Evolutionary conservation across 2,113 vertebrate genomes (phyloP), one percentile per base, ranked within the genome.

Genomic region (Elachura formosa): DNA sequence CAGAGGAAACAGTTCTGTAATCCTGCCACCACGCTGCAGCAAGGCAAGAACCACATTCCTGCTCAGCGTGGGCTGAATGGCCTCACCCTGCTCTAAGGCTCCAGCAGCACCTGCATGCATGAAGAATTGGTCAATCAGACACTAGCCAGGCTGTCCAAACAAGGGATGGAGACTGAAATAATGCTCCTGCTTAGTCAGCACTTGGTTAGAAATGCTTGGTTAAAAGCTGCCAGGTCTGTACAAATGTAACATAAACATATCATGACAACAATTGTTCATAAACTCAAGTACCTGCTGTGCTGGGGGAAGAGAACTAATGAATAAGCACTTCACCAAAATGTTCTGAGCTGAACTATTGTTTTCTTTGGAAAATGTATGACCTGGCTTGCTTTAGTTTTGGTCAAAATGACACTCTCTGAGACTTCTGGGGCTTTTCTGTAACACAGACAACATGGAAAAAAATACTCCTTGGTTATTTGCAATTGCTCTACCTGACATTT

Each of bases 31-130:
- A 43, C 49, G 12, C 45, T 41, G 4, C 41, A 64, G 90, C 62
- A 28, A 45, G 77, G 84, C 90, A 29, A 3, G 4, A 40, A 18
- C 6, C 45, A 34, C 79, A 25, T 83, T 76, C 79, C 29, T 83
- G 63, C 49, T 45, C 1, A 3, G 45, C 1, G 6, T 71, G 78
- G 73, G 84, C 38, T 2, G 0, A 72, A 21, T 1, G 1, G 80
- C 94, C 85, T 90, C 94, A 66, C 79, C 92, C 88, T 66, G 59
- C 90, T 85, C 54, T 12, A 5, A 40, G 46, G 67, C 82, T 80
- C 14, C 77, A 26, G 75, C 3, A 48, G 82, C 87, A 55, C 75
- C 85, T 12, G 17, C 14, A 18, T 8, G 66, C 85, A 26, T 40
- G 59, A 63, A 76, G 29, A 91, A 73, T 85, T 73, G 41, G 25